These are phyloP conservation scores for Nothura maculosa DNA, from an alignment of 2,797 vertebrate species.

Conservation along the genomic window DNA sequence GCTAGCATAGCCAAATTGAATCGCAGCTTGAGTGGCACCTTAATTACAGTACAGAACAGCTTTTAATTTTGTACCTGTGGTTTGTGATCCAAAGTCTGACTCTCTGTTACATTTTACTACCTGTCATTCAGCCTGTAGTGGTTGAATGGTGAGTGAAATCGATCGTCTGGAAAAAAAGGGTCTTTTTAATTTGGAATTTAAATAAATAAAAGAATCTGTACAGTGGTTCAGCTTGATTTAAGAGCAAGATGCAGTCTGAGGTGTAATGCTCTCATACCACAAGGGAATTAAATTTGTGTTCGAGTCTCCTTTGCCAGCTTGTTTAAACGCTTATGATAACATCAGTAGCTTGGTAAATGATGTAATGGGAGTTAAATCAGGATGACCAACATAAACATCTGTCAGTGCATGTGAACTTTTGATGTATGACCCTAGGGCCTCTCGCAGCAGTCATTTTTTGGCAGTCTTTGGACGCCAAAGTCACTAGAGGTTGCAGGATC, in stretches of 20 bases:
- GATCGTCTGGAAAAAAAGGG: background rate
- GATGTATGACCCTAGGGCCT: conserved; percentile 57
- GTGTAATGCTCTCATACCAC: conserved; percentile 25
- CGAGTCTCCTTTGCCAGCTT: conserved; percentile 21
- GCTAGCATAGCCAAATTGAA: conserved; percentile 15
- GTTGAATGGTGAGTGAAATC: conserved; percentile 52
- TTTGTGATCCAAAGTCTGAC: background rate
- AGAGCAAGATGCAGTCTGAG: background rate
- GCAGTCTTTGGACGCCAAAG: background rate
- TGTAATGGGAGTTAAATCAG: conserved; percentile 72
- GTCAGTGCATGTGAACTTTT: conserved; percentile 71
- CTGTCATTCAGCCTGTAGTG: conserved; percentile 39
- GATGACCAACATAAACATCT: conserved; percentile 67
- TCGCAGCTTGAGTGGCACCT: background rate
- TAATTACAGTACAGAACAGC: background rate
- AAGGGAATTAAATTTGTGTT: conserved; percentile 40
- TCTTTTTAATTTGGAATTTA: background rate
- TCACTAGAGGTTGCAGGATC: background rate
- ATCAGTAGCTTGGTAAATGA: conserved; percentile 70
- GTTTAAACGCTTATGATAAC: conserved; percentile 61
- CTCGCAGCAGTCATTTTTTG: conserved; percentile 34
- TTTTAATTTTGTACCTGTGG: background rate
- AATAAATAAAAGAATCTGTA: background rate
- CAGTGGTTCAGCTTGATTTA: conserved; percentile 37
- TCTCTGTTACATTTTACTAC: background rate